A percentile compares a stretch with the other conserved stretches of the same genome.
Evolutionary conservation across 1,140 invertebrate species (phyloP).

Genomic region (Leucophenga varia): DNA sequence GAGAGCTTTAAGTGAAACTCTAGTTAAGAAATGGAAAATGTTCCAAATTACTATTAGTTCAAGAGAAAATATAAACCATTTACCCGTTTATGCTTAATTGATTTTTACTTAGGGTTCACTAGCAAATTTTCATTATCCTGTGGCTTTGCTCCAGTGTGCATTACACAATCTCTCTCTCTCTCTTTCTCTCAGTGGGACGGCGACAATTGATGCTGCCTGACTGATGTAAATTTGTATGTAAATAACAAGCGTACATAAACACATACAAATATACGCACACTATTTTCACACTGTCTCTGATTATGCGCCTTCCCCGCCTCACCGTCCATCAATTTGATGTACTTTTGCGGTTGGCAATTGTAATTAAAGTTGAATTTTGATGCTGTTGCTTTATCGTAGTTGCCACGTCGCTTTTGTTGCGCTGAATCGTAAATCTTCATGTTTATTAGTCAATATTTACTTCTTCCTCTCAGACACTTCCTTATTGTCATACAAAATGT

Average conservation of each 20-base stretch:
- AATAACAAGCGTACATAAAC: too few species aligned
- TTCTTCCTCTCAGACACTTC: slow-evolving; percentile 5
- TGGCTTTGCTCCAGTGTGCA: too few species aligned
- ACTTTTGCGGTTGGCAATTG: slow-evolving; percentile 2
- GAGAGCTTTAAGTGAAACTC: not conserved
- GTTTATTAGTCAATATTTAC: slow-evolving; percentile 17
- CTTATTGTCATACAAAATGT: slow-evolving; percentile 7
- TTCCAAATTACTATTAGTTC: slow-evolving; percentile 3
- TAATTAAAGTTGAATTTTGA: slow-evolving; percentile 30
- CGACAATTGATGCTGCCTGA: slow-evolving; percentile 14
- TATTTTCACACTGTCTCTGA: slow-evolving; percentile 8
- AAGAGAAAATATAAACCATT: slow-evolving; percentile 8
- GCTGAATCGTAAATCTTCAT: not conserved
- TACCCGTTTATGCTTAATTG: slow-evolving; percentile 13
- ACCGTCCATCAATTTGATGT: not conserved
- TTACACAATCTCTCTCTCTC: too few species aligned
- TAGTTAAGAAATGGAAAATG: not conserved
- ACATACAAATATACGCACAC: not conserved
- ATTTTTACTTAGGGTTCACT: not conserved
- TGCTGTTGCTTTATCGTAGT: not conserved
- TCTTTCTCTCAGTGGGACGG: too few species aligned
- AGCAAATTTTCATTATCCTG: too few species aligned
- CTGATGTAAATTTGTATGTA: slow-evolving; percentile 1
- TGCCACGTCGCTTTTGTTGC: too few species aligned
- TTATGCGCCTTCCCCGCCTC: not conserved